These are phyloP conservation scores for Eupeodes corollae DNA, from an alignment of 1,140 invertebrate genomes.

Conservation along the genomic window DNA sequence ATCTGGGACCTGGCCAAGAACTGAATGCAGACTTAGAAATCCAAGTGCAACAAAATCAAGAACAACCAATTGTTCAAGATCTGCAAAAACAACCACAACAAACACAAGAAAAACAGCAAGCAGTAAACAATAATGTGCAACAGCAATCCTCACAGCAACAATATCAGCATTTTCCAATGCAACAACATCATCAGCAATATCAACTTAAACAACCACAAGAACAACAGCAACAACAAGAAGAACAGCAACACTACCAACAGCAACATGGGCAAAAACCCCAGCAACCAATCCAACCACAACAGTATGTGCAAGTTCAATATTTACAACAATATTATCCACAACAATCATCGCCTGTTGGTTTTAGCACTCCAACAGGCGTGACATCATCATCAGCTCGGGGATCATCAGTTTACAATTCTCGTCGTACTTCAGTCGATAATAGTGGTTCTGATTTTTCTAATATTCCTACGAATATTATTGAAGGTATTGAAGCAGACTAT, in stretches of 20 bases:
- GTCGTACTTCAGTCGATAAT: conserved; percentile 33
- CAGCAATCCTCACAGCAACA: background rate
- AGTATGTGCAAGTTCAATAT: background rate
- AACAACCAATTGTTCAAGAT: too few relatives aligned
- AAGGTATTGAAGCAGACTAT: conserved; percentile 4
- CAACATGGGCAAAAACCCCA: conserved; percentile 10
- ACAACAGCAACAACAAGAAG: too few relatives aligned
- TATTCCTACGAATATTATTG: conserved; percentile 19
- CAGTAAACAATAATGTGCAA: background rate
- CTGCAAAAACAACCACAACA: too few relatives aligned
- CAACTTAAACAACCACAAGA: too few relatives aligned
- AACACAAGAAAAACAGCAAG: too few relatives aligned
- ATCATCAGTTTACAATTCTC: conserved; percentile 33
- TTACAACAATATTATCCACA: conserved; percentile 6
- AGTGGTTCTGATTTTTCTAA: conserved; percentile 27
- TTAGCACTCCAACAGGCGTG: conserved; percentile 24
- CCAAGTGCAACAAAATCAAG: too few relatives aligned
- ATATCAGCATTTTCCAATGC: too few relatives aligned
- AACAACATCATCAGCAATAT: too few relatives aligned
- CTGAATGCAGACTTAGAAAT: too few relatives aligned
- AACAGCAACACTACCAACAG: background rate
- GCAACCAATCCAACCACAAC: background rate
- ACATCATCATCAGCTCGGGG: conserved; percentile 27
- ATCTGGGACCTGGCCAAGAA: too few relatives aligned
- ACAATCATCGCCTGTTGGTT: conserved; percentile 15